Conservation (phyloP, 2,797 vertebrate genomes). For the Gouania willdenowi region DNA sequence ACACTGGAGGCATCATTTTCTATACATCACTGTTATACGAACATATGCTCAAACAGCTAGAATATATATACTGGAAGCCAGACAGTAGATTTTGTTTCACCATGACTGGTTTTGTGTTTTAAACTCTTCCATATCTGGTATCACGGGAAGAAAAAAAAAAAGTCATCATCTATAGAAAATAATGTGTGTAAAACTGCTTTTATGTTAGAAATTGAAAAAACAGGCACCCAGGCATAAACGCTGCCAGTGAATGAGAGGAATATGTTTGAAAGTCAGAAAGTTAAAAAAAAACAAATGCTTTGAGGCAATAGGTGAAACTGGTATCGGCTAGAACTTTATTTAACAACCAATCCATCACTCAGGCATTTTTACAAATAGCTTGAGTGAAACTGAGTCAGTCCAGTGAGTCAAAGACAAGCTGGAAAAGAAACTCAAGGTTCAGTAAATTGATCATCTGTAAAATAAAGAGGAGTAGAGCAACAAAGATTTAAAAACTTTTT, state of each 20-base stretch:
- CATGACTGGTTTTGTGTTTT: no score
- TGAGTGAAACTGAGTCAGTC: conserved; percentile 23
- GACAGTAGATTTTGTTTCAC: conserved; percentile 3
- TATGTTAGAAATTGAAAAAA: conserved; percentile 4
- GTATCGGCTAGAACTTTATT: conserved; percentile 36
- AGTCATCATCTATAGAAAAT: conserved; percentile 19
- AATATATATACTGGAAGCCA: no score
- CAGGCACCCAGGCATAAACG: conserved; percentile 16
- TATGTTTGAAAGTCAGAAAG: conserved; percentile 3
- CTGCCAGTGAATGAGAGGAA: conserved; percentile 6
- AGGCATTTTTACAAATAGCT: conserved; percentile 61
- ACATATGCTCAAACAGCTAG: conserved; percentile 44
- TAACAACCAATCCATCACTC: conserved; percentile 46
- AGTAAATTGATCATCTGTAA: conserved; percentile 17
- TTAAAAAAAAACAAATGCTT: conserved; percentile 24
- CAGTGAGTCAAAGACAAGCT: conserved; percentile 37
- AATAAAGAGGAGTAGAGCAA: conserved; percentile 10
- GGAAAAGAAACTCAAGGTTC: conserved; percentile 24
- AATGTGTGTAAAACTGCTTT: conserved; percentile 9
- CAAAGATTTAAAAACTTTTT: conserved; percentile 5
- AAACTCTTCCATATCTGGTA: no score
- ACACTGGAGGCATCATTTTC: conserved; percentile 11
- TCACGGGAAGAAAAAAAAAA: conserved; percentile 7
- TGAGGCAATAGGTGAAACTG: conserved; percentile 23
- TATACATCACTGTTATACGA: conserved; percentile 22